phyloP scores from a whole-genome alignment of 1,140 invertebrate genomes.

The Procambarus virginalis region DNA sequence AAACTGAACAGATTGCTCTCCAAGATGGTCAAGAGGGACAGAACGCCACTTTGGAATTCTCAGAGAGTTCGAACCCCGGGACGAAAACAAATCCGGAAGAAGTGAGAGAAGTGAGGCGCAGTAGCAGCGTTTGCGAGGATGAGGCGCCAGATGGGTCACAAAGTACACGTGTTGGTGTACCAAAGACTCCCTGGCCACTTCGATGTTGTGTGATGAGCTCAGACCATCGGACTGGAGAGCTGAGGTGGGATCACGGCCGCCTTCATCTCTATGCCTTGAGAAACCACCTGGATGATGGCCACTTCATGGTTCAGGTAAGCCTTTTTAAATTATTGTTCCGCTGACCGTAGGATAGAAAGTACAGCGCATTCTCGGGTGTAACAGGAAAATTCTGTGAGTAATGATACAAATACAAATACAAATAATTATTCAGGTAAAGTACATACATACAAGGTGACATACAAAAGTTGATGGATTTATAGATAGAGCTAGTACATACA shows the following conservation, averaged over 20 bases:
- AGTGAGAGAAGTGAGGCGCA: background rate
- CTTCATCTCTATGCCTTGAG: background rate
- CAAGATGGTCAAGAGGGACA: background rate
- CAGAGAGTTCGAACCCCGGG: background rate
- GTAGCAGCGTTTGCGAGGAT: background rate
- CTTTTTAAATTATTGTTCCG: background rate
- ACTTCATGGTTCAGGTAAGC: conserved; percentile 10
- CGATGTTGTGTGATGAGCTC: background rate
- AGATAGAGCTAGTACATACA: no score
- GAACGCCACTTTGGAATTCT: background rate
- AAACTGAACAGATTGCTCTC: background rate
- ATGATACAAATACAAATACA: no score
- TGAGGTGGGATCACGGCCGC: background rate
- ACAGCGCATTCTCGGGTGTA: no score
- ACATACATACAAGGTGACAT: no score
- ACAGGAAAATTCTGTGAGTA: no score
- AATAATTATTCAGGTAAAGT: no score
- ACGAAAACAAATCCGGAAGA: background rate
- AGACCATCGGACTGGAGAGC: background rate
- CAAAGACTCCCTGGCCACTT: conserved; percentile 1
- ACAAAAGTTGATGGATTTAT: no score
- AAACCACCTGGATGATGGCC: background rate
- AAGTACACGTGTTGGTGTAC: background rate
- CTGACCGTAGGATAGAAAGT: no score
- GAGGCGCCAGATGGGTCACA: background rate